Base-by-base conservation (phyloP, 2,888 invertebrate genomes). In the Megastigmus dorsalis region DNA sequence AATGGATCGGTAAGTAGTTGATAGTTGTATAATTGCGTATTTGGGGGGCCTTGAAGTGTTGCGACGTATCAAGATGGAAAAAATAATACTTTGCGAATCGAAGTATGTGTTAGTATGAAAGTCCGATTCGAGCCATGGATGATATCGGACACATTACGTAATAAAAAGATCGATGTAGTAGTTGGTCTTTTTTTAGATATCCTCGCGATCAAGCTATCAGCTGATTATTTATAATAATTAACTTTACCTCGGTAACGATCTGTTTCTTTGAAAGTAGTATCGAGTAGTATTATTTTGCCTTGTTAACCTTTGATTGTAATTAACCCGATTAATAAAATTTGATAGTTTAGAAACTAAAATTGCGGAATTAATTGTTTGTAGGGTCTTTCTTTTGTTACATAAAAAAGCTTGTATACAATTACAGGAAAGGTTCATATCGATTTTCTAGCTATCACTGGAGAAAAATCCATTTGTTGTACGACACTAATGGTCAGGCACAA, bases 391-490 rank as follows among this genome's bases (percentile, higher is more conserved):
- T n/a, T n/a, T n/a, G n/a, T n/a, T n/a, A n/a, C n/a, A n/a, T n/a
- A n/a, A n/a, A n/a, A n/a, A n/a, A n/a, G n/a, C n/a, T n/a, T n/a
- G n/a, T n/a, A n/a, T n/a, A n/a, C n/a, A n/a, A n/a, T n/a, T n/a
- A n/a, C n/a, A n/a, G n/a, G n/a, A 36, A 2, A 6, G n/a, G 1
- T 50, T 18, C 4, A 45, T 62, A 50, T 45, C 26, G 30, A 26
- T 38, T 23, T 73, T 62, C 4, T 88, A 95, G 95, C 83, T 92
- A 92, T 86, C 89, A 90, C 41, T 96, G 96, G 96, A 89, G 89
- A 6, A 93, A 92, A 79, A 89, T 93, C 0, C 92, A 93, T 50
- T 89, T 96, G 71, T 89, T 97, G 78, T 96, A 95, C 87, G 94
- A 95, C 80, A 92, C 92, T 10, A 90, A 93, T 74, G 94, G 94